Percentiles rank a stretch among this genome's conserved stretches.
These are phyloP conservation scores for Bombyx huttoni DNA, from an alignment of 2,888 invertebrate species.

Conservation along the genomic window DNA sequence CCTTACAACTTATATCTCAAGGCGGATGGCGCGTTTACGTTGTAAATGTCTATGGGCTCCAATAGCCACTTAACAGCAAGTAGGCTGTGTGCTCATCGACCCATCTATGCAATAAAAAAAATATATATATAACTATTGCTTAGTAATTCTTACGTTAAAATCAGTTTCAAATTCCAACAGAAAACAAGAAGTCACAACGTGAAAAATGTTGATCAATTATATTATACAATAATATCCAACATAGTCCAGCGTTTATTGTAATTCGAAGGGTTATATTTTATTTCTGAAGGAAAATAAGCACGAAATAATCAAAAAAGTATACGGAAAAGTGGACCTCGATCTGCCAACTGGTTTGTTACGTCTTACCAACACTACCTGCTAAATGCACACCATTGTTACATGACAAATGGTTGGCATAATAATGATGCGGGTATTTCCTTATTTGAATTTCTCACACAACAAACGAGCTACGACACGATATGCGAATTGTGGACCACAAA, in stretches of 20 bases:
- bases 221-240: background rate
- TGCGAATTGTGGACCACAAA: constrained; percentile 15
- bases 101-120: no score
- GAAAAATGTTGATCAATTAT: background rate
- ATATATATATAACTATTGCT: no score
- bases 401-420: constrained; percentile 36
- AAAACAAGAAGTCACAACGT: background rate
- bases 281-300: background rate
- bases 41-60: no score
- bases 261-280: background rate
- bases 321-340: background rate
- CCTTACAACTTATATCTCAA: no score
- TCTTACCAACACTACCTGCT: background rate
- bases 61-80: no score
- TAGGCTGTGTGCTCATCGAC: no score
- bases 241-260: background rate
- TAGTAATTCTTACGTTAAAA: no score
- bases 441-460: constrained; percentile 20
- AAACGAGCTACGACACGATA: constrained; percentile 18
- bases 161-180: background rate
- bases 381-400: constrained; percentile 19
- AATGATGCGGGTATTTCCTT: constrained; percentile 35
- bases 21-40: no score
- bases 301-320: background rate
- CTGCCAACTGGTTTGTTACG: no score